These are phyloP conservation scores for Spinus pinus DNA, from an alignment of 2,797 vertebrate species.

Conservation along the genomic window DNA sequence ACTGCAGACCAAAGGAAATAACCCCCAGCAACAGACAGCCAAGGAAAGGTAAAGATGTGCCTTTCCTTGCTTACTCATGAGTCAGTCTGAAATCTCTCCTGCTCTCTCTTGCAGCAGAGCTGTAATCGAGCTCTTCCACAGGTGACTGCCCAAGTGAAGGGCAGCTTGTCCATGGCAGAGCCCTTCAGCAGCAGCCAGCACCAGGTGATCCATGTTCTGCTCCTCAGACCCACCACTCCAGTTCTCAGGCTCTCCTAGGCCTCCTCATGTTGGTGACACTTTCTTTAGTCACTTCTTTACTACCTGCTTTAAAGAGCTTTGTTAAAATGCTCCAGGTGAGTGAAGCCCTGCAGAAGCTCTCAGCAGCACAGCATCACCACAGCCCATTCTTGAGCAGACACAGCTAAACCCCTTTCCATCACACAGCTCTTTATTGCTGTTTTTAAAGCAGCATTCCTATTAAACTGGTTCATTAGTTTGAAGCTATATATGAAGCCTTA, in stretches of 20 bases:
- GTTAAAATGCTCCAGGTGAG: not conserved
- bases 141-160: not conserved
- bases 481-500: not conserved
- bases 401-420: not conserved
- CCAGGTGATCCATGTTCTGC: not conserved
- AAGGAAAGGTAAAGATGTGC: not conserved
- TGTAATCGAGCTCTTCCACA: not conserved
- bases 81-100: not conserved
- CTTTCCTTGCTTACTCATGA: not conserved
- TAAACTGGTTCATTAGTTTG: not conserved
- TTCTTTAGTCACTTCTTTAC: not conserved
- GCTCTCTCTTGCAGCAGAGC: not conserved
- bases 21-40: not conserved
- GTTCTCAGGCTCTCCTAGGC: not conserved
- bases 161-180: fast-evolving
- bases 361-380: not conserved
- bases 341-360: not conserved
- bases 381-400: not conserved
- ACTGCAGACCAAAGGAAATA: not conserved
- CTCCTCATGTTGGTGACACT: not conserved
- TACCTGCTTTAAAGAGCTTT: not conserved
- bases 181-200: not conserved
- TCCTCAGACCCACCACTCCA: not conserved
- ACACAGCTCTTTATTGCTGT: not conserved
- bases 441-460: not conserved